Base-by-base conservation (phyloP, 2,888 invertebrate species). In the Arenicola marina region DNA sequence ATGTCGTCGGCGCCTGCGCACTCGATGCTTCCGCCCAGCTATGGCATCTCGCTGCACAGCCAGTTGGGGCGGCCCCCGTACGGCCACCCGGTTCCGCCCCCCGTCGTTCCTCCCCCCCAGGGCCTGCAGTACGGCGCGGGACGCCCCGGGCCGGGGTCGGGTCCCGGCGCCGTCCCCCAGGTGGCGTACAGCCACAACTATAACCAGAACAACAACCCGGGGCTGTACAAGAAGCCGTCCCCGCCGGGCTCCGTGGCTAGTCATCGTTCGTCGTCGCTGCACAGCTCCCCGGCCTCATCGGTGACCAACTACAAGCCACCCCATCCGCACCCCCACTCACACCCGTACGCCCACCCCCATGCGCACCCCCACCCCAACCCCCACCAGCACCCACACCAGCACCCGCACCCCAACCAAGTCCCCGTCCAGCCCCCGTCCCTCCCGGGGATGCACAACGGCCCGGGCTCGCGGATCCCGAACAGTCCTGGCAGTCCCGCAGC, bases 181-280 rank as follows among this genome's bases (percentile, higher is more conserved):
- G n/a, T 21, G 18, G 18, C 48, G 18, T 48, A 48, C 48, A 48
- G 26, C 48, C 15, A 48, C 18, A 11, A 24, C 18, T 18, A 11
- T 38, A 38, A 38, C 38, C 38, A 11, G 11, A 38, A 38, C 18
- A 24, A 11, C 26, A 7, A 7, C 29, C 33, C 28, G 4, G 53
- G 15, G 11, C 53, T 53, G 15, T 53, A 53, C 53, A 7, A 24
- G 4, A 53, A 53, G 32, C 53, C 53, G 31, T 53, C 53, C 15
- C 53, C 53, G 11, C 53, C 53, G 31, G 31, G 31, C 32, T 53
- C 53, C 4, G 53, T 53, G 4, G 7, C 53, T 53, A 53, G 53
- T 53, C 53, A 53, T 15, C 28, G 32, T 11, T 53, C 53, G 15
- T 53, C 53, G 15, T 53, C 53, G 7, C 15, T 53, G 15, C 53